phyloP scores from a whole-genome alignment of 1,140 invertebrate genomes.

The Cherax quadricarinatus region DNA sequence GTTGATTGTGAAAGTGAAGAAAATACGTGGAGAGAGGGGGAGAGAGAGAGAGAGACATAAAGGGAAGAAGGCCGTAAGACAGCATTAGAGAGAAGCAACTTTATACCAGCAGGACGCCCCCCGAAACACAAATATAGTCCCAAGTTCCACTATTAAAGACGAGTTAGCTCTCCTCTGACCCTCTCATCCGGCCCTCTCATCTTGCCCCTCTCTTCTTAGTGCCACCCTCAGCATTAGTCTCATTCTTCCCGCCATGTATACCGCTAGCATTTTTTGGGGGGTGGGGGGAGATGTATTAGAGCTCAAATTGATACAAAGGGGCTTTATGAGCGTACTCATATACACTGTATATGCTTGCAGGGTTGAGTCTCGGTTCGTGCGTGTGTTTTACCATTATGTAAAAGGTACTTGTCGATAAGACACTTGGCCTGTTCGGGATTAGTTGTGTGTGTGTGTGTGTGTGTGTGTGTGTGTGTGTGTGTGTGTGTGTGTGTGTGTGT shows the following conservation, averaged over 20 bases:
- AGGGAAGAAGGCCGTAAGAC: conserved; percentile 23
- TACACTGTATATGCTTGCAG: too few relatives aligned
- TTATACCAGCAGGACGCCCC: conserved; percentile 33
- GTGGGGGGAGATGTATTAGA: too few relatives aligned
- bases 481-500: conserved; percentile 34
- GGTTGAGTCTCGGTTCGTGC: too few relatives aligned
- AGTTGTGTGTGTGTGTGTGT: too few relatives aligned
- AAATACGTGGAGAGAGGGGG: conserved; percentile 1
- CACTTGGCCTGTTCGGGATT: too few relatives aligned
- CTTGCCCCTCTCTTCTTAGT: not conserved
- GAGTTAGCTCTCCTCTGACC: conserved; percentile 45
- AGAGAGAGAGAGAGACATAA: not conserved
- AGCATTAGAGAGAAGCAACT: conserved; percentile 50
- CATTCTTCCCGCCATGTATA: not conserved
- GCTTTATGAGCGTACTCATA: too few relatives aligned
- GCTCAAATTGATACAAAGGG: too few relatives aligned
- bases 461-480: not conserved
- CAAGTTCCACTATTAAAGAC: conserved; percentile 66
- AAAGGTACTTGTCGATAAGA: too few relatives aligned
- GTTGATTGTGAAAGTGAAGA: too few relatives aligned
- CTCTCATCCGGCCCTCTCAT: not conserved
- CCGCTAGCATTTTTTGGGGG: too few relatives aligned
- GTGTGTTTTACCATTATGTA: too few relatives aligned
- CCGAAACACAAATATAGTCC: conserved; percentile 59
- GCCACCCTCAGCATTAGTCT: not conserved